Evolutionary conservation across 2,797 vertebrate species (phyloP).

Genomic region (Gymnodraco acuticeps): DNA sequence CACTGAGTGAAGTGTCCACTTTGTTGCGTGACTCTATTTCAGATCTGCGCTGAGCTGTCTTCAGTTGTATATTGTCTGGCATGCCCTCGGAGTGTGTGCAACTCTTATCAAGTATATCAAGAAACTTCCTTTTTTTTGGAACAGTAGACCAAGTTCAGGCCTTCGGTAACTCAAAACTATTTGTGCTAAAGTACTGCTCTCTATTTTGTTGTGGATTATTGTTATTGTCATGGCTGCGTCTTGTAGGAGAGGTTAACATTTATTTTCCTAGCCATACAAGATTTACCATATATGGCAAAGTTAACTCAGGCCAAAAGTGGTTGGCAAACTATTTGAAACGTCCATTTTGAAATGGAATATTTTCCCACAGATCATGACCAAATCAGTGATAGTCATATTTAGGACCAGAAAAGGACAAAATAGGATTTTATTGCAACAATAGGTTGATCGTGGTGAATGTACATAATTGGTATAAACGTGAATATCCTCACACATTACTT

Average conservation of each 20-base stretch:
- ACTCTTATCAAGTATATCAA: background rate
- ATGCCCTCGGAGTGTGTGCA: constrained; percentile 19
- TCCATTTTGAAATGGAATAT: constrained; percentile 6
- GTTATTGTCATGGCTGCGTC: no score
- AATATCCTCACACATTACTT: no score
- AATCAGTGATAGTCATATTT: background rate
- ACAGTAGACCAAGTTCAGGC: constrained; percentile 9
- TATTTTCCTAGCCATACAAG: background rate
- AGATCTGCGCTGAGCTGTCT: constrained; percentile 48
- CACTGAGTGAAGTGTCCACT: constrained; percentile 74
- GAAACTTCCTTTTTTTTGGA: constrained; percentile 25
- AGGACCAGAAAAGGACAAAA: no score
- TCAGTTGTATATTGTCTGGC: constrained; percentile 30
- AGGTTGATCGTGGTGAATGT: no score
- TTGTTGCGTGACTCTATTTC: constrained; percentile 65
- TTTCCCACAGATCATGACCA: background rate
- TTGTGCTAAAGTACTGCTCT: background rate
- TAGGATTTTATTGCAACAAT: no score
- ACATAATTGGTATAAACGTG: no score
- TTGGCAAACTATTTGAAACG: constrained; percentile 6
- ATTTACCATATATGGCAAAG: background rate
- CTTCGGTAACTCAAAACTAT: background rate
- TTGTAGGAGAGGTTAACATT: no score
- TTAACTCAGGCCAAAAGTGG: constrained; percentile 12
- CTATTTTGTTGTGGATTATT: no score